A percentile compares a stretch with the other conserved stretches of the same genome.
phyloP scores from a whole-genome alignment of 2,113 vertebrate species.

The Marmota monax region DNA sequence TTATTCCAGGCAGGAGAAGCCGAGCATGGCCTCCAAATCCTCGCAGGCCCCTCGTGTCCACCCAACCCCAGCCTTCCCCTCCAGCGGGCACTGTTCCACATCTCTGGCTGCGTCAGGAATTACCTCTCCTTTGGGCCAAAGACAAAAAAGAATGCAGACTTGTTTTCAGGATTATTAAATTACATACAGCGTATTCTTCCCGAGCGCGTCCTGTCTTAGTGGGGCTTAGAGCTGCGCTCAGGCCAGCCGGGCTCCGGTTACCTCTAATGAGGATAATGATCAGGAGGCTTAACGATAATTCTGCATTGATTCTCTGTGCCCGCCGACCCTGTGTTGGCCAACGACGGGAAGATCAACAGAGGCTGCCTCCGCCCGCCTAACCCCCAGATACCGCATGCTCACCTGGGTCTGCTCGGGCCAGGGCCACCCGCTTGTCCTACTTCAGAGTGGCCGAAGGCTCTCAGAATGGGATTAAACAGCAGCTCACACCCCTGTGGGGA shows the following conservation, averaged over 20 bases:
- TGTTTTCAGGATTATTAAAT: constrained; percentile 97
- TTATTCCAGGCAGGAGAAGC: background rate
- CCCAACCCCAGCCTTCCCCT: background rate
- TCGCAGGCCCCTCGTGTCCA: background rate
- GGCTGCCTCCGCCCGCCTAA: constrained; percentile 85
- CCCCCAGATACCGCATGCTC: constrained; percentile 80
- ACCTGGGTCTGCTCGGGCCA: constrained; percentile 79
- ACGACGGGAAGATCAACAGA: constrained; percentile 85
- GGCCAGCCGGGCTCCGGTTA: constrained; percentile 92
- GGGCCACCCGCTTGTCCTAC: constrained; percentile 83
- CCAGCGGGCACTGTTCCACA: constrained; percentile 51
- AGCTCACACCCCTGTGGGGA: constrained; percentile 89
- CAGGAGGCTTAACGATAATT: constrained; percentile 95
- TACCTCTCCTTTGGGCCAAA: constrained; percentile 83
- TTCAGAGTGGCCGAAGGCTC: constrained; percentile 86
- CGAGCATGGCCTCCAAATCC: background rate
- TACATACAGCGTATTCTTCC: constrained; percentile 92
- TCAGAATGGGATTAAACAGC: constrained; percentile 92
- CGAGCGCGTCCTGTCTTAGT: constrained; percentile 88
- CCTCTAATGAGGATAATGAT: constrained; percentile 97
- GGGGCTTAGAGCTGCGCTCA: constrained; percentile 89
- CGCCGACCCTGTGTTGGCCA: constrained; percentile 89
- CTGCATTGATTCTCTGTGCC: constrained; percentile 92
- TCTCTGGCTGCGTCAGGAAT: constrained; percentile 72
- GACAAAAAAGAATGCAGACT: constrained; percentile 89